Evolutionary conservation across 2,888 invertebrate species (phyloP), one percentile per base, ranked within the genome.

Genomic region (Diaperis boleti): DNA sequence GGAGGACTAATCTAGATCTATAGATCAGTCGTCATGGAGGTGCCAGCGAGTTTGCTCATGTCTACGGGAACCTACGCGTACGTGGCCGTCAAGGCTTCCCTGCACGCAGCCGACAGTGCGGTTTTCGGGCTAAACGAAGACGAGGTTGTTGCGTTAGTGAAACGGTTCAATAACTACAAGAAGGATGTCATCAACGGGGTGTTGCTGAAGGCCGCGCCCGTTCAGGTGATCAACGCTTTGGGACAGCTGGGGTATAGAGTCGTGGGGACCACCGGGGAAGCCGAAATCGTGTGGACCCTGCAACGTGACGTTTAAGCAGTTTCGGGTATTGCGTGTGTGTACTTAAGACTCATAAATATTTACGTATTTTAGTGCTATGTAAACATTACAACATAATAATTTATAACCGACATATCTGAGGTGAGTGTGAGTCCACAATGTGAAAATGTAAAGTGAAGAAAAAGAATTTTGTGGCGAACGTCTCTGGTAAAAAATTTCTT

Each of bases 211-310:
- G 87, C 88, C 57, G 83, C 89, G 74, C 90, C 92, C 17, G 80
- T 93, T 67, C 81, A 85, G 68, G 86, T 90, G 70, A 86, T 94
- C 55, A 94, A 94, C 78, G 86, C 90, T 33, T 82, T 94, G 71
- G 88, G 89, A 59, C 89, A 90, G 79, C 84, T 93, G 68, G 92
- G 92, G 59, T 94, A 93, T 79, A 88, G 87, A 77, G 89, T 94
- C 41, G 83, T 92, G 66, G 87, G 89, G 74, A 90, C 89, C 78
- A 91, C 92, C 66, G 93, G 93, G 10, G 93, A 93, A 78, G 84
- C 89, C 14, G 93, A 93, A 82, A 88, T 91, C 72, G 88, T 91
- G 71, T 94, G 93, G 93, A 94, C 93, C 41, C 84, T 94, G 82
- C 90, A 91, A 77, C 87, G 92, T 75, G 92, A 92, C 80, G 79